phyloP scores from a whole-genome alignment of 30 jellyfish, hydroid and myxozoan genomes.

The Haliclystus octoradiatus region DNA sequence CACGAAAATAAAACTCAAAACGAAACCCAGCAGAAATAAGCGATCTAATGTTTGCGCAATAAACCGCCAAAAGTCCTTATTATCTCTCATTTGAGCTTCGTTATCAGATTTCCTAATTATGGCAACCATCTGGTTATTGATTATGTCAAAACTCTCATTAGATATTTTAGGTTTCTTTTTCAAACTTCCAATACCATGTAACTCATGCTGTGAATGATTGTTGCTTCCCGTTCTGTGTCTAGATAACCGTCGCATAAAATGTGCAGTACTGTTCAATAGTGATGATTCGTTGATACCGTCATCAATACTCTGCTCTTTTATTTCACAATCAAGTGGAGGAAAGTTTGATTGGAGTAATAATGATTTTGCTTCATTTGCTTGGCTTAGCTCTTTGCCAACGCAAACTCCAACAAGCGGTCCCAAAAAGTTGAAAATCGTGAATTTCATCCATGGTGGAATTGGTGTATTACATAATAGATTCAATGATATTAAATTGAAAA shows the following conservation, averaged over 20 bases:
- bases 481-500: constrained; percentile 64
- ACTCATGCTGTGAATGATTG: background rate
- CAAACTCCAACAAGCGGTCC: constrained; percentile 91
- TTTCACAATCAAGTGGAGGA: background rate
- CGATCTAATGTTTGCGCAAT: constrained; percentile 87
- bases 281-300: background rate
- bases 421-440: constrained; percentile 48
- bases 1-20: constrained; percentile 53
- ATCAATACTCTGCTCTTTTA: background rate
- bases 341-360: background rate
- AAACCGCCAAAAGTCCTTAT: constrained; percentile 87
- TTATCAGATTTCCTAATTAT: constrained; percentile 8
- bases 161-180: background rate
- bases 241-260: background rate
- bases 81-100: constrained; percentile 31
- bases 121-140: background rate
- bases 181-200: background rate
- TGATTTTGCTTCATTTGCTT: background rate
- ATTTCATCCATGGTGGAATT: constrained; percentile 69
- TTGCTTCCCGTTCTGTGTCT: background rate
- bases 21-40: constrained; percentile 37
- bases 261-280: background rate
- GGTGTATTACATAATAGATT: constrained; percentile 32
- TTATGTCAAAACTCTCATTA: background rate
- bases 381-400: constrained; percentile 11